A percentile compares a stretch with the other conserved stretches of the same genome.
Conservation (phyloP, 2,888 invertebrate genomes). For the Cryptosula pallasiana region DNA sequence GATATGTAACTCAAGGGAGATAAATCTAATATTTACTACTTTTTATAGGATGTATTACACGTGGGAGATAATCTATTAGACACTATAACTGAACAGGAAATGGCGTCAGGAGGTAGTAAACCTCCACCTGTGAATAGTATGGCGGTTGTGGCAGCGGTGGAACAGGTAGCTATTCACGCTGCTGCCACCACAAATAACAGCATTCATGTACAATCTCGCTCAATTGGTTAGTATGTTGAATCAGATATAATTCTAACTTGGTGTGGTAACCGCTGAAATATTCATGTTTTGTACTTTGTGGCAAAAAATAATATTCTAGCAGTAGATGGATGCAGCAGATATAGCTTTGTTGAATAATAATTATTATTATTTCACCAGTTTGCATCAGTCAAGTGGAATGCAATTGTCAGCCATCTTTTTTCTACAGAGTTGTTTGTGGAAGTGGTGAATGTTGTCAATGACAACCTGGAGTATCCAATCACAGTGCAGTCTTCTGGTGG, state of each 20-base stretch:
- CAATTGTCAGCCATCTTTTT: too few relatives aligned
- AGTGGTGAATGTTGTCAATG: not conserved
- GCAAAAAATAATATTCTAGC: too few relatives aligned
- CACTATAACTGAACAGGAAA: not conserved
- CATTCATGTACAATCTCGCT: not conserved
- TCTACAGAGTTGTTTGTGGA: not conserved
- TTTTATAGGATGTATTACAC: not conserved
- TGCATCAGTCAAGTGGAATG: too few relatives aligned
- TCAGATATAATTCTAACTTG: too few relatives aligned
- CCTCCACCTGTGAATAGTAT: not conserved
- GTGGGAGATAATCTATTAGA: not conserved
- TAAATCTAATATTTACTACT: too few relatives aligned
- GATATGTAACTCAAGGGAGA: too few relatives aligned
- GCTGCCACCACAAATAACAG: not conserved
- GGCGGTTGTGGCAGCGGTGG: not conserved
- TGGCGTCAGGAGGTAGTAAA: not conserved
- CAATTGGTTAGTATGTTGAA: constrained; percentile 6
- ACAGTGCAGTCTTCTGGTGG: not conserved
- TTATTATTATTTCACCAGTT: too few relatives aligned
- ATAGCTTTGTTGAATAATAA: too few relatives aligned
- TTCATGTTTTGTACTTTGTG: too few relatives aligned
- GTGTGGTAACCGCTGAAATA: too few relatives aligned
- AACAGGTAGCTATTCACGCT: not conserved
- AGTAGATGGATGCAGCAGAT: too few relatives aligned
- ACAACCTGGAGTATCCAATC: not conserved